Conservation (phyloP, 2,797 vertebrate genomes). For the Gallirallus australis region DNA sequence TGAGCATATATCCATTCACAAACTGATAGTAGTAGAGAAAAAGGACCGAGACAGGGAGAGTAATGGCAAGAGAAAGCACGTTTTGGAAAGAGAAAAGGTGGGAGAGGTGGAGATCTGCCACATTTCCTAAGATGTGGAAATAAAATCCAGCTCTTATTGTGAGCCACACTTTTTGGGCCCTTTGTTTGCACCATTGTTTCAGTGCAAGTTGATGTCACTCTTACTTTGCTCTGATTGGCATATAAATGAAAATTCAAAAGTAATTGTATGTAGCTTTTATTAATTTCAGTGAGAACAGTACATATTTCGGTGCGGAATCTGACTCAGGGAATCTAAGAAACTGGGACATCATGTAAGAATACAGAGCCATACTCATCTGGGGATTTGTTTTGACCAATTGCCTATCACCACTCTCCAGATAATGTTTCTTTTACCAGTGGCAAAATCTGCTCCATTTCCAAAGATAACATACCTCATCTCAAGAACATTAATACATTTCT, state of each 20-base stretch:
- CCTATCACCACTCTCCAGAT: neutral
- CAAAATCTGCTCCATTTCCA: neutral
- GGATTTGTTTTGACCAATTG: neutral
- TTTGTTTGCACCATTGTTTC: neutral
- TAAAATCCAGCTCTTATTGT: fast-evolving
- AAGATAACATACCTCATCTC: neutral
- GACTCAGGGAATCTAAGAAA: neutral
- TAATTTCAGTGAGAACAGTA: neutral
- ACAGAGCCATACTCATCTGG: neutral
- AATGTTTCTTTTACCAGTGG: neutral
- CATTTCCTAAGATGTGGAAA: neutral
- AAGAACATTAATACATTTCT: neutral
- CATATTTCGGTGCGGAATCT: neutral
- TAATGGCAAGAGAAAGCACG: neutral
- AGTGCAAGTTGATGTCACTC: neutral
- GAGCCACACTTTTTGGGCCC: neutral
- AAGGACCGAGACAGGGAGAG: neutral
- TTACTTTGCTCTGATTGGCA: neutral
- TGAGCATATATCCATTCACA: neutral
- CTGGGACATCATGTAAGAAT: neutral
- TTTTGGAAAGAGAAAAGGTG: neutral
- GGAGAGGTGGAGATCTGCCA: neutral
- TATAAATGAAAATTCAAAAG: neutral
- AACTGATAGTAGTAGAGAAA: neutral
- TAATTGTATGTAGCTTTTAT: neutral